Conservation (phyloP, 1,140 invertebrate species). For the Listronotus oregonensis region DNA sequence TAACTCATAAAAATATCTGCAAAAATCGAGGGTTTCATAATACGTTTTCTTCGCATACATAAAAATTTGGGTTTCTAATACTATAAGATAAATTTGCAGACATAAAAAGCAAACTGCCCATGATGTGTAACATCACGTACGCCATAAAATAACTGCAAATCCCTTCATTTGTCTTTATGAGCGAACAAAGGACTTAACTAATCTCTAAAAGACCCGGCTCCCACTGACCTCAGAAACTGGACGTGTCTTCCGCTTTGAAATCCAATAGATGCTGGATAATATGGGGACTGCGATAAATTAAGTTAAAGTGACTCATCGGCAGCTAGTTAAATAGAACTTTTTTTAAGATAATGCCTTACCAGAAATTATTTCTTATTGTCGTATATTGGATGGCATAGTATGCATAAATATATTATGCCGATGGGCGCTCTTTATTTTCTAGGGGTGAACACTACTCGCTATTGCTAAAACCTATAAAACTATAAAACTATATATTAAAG, state of each 20-base stretch:
- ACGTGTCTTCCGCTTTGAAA: conserved; percentile 28
- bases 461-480: too few relatives aligned
- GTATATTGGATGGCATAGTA: too few relatives aligned
- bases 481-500: too few relatives aligned
- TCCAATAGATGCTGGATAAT: conserved; percentile 27
- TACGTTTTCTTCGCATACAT: too few relatives aligned
- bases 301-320: conserved; percentile 35
- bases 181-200: conserved; percentile 53
- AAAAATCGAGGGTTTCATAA: too few relatives aligned
- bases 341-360: too few relatives aligned
- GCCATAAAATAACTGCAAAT: conserved; percentile 52
- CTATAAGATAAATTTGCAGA: conserved; percentile 24
- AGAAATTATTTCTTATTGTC: too few relatives aligned
- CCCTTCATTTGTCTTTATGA: conserved; percentile 55
- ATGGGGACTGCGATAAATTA: conserved; percentile 44
- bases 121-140: conserved; percentile 42
- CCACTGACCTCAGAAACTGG: conserved; percentile 31
- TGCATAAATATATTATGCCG: too few relatives aligned
- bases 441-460: too few relatives aligned
- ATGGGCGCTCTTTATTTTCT: too few relatives aligned
- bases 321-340: not conserved
- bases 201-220: conserved; percentile 42
- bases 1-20: too few relatives aligned
- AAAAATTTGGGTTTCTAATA: too few relatives aligned
- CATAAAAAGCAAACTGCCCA: conserved; percentile 30